Conservation (phyloP, 2,113 vertebrate species). For the Triplophysa rosa region DNA sequence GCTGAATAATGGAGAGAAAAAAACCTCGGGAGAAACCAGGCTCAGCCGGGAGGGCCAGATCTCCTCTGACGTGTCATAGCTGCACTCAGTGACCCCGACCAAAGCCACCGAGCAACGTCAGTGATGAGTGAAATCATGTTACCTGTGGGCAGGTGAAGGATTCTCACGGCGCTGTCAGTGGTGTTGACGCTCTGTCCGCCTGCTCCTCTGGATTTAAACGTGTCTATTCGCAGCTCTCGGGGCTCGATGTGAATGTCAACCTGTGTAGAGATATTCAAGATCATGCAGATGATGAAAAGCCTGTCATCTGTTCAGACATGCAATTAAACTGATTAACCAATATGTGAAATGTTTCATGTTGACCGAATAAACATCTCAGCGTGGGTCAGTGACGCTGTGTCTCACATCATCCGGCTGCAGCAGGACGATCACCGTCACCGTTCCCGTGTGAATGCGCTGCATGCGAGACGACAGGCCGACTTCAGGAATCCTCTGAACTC, state of each 20-base stretch:
- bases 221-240: constrained; percentile 88
- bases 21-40: too few relatives aligned
- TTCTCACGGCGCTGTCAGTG: constrained; percentile 90
- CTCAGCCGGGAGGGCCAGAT: too few relatives aligned
- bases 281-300: too few relatives aligned
- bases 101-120: too few relatives aligned
- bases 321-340: background rate
- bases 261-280: constrained; percentile 63
- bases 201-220: constrained; percentile 87
- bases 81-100: too few relatives aligned
- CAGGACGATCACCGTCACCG: constrained; percentile 89
- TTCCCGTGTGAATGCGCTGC: constrained; percentile 96
- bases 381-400: too few relatives aligned
- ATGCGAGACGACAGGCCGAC: constrained; percentile 90
- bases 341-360: background rate
- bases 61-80: too few relatives aligned
- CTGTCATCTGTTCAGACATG: too few relatives aligned
- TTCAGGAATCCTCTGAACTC: constrained; percentile 93
- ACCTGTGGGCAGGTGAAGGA: constrained; percentile 93
- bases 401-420: constrained; percentile 86
- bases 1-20: too few relatives aligned
- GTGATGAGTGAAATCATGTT: background rate
- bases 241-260: constrained; percentile 83
- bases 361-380: too few relatives aligned
- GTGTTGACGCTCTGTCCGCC: constrained; percentile 95